Evolutionary conservation across 2,113 vertebrate genomes (phyloP), one percentile per base, ranked within the genome.

Genomic region (Mustela nigripes): DNA sequence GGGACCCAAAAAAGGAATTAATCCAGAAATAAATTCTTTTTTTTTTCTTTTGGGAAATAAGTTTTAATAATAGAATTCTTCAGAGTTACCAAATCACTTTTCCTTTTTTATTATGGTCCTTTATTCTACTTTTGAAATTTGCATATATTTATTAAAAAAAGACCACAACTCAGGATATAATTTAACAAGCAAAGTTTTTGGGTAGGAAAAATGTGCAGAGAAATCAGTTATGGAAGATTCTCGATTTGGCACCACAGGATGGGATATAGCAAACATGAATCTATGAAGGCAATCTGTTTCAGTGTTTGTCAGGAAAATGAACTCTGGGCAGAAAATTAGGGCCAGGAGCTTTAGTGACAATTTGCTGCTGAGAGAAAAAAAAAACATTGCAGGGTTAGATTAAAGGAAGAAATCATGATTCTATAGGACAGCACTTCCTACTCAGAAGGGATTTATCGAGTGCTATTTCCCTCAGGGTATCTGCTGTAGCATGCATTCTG

Each of bases 61-160:
- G 15, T 0, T 95, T 98, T 94, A 94, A 42, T 91, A 71, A 95
- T 11, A 98, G 58, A 91, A 97, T 94, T 56, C 53, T 95, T 95
- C 89, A 94, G 26, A 11, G 3, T 89, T 98, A 93, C 58, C 95
- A 65, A 91, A 92, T 97, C 0, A 87, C 83, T 97, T 98, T 97
- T 98, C 42, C 69, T 98, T 89, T 93, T 97, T 56, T 96, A 62
- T 91, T 95, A 97, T 98, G 97, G 98, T 96, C 80, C 15, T 83
- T 50, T 90, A 98, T 98, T 97, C 62, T 84, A 65, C 1, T 81
- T 97, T 98, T 98, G 83, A 97, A 97, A 98, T 98, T 98, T 97
- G 82, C 93, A 95, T 91, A 85, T 26, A 82, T 98, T 98, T 98
- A 99, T 98, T 98, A 98, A 98, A 48, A 69, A 97, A 98, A 96